Conservation (phyloP, 2,888 invertebrate genomes). For the Drosophila formosana region DNA sequence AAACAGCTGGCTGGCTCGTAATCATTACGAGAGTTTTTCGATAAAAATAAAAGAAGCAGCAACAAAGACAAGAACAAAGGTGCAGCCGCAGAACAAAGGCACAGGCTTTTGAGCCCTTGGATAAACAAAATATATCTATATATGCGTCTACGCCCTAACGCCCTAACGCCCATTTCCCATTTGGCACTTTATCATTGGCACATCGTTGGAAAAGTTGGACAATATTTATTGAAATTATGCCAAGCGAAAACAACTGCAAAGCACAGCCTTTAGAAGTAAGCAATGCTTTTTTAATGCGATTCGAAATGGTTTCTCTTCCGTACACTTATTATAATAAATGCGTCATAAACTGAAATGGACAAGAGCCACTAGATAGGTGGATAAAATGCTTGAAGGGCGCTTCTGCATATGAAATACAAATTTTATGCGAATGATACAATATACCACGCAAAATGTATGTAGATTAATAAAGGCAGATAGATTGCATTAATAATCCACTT, state of each 20-base stretch:
- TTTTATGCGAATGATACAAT: not conserved
- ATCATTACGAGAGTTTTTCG: constrained; percentile 70
- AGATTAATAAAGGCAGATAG: not conserved
- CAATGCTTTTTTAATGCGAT: constrained; percentile 47
- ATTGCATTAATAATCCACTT: not conserved
- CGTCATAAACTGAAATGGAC: constrained; percentile 53
- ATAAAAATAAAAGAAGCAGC: constrained; percentile 19
- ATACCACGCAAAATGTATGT: constrained; percentile 1
- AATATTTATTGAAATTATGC: constrained; percentile 67
- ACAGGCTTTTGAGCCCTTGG: constrained; percentile 34
- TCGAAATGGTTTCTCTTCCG: constrained; percentile 16
- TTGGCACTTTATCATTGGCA: constrained; percentile 75
- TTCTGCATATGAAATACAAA: not conserved
- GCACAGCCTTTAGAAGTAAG: constrained; percentile 62
- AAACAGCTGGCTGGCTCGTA: constrained; percentile 76
- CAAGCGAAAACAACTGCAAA: constrained; percentile 42
- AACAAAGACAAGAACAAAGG: constrained; percentile 27
- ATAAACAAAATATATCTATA: constrained; percentile 16
- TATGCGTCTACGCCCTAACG: constrained; percentile 19
- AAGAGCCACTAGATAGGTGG: constrained; percentile 7
- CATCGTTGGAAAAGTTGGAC: constrained; percentile 72
- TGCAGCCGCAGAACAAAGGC: constrained; percentile 38
- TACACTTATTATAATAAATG: constrained; percentile 61
- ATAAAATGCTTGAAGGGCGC: constrained; percentile 42
- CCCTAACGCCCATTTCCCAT: constrained; percentile 37